phyloP scores from a whole-genome alignment of 2,113 vertebrate species.

The Panthera leo region DNA sequence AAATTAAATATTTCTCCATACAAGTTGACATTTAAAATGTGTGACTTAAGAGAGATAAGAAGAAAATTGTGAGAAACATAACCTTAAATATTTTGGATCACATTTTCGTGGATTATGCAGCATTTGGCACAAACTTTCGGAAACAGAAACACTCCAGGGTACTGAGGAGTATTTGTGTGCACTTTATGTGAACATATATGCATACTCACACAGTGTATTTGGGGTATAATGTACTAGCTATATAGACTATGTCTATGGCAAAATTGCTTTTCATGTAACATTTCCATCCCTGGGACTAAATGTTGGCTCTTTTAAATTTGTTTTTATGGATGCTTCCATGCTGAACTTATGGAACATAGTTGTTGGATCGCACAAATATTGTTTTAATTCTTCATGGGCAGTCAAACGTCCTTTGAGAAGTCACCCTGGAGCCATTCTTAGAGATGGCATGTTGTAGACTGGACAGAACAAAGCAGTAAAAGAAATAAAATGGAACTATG shows the following conservation, averaged over 20 bases:
- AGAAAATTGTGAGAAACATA: constrained; percentile 86
- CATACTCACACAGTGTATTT: constrained; percentile 19
- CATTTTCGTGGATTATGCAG: constrained; percentile 81
- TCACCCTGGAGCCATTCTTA: constrained; percentile 81
- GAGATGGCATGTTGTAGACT: constrained; percentile 75
- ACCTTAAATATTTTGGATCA: constrained; percentile 87
- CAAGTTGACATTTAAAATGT: constrained; percentile 83
- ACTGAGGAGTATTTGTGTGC: constrained; percentile 55
- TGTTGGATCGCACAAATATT: background rate
- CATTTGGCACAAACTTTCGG: constrained; percentile 79
- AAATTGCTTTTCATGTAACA: constrained; percentile 58
- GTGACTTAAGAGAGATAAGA: constrained; percentile 82
- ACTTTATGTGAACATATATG: constrained; percentile 39
- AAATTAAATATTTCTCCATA: constrained; percentile 85
- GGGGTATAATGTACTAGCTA: constrained; percentile 1
- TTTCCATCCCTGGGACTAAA: constrained; percentile 62
- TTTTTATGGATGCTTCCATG: constrained; percentile 46
- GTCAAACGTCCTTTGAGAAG: constrained; percentile 79
- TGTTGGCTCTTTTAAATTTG: constrained; percentile 16
- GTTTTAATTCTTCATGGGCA: constrained; percentile 74
- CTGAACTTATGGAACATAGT: constrained; percentile 44
- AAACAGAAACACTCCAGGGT: constrained; percentile 66
- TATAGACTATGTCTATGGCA: constrained; percentile 37
- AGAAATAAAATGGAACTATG: constrained; percentile 75
- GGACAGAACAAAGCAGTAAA: constrained; percentile 76